Conservation (phyloP, 2,113 vertebrate species). For the Odocoileus hemionus region DNA sequence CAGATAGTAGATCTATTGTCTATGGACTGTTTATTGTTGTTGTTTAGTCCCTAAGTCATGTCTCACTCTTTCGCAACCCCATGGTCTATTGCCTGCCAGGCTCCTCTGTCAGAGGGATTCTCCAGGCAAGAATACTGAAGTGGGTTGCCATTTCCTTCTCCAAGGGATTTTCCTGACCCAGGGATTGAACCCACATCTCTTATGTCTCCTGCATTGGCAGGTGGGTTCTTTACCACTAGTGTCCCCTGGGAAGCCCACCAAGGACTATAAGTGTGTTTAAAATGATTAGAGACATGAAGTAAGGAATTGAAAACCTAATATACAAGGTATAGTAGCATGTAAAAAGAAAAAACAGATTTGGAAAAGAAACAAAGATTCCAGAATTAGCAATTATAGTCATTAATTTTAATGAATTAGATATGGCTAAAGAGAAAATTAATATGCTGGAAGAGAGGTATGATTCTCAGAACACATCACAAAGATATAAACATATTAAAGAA, state of each 20-base stretch:
- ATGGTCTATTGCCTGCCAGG: background rate
- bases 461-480: background rate
- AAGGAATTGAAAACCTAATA: background rate
- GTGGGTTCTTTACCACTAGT: background rate
- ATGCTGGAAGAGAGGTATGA: background rate
- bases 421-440: constrained; percentile 16
- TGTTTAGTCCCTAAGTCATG: background rate
- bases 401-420: constrained; percentile 27
- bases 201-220: background rate
- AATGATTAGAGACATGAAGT: background rate
- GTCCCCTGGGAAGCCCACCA: background rate
- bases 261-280: background rate
- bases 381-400: background rate
- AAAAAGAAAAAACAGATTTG: background rate
- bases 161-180: background rate
- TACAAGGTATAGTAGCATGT: background rate
- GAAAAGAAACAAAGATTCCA: background rate
- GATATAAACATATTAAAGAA: background rate
- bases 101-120: background rate
- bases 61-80: background rate
- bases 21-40: background rate
- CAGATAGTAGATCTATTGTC: background rate
- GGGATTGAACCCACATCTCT: background rate
- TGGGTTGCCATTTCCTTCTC: background rate
- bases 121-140: background rate